These are phyloP conservation scores for Mnemiopsis leidyi DNA, from an alignment of 37 sponge, comb jelly and placozoan genomes.

Conservation along the genomic window DNA sequence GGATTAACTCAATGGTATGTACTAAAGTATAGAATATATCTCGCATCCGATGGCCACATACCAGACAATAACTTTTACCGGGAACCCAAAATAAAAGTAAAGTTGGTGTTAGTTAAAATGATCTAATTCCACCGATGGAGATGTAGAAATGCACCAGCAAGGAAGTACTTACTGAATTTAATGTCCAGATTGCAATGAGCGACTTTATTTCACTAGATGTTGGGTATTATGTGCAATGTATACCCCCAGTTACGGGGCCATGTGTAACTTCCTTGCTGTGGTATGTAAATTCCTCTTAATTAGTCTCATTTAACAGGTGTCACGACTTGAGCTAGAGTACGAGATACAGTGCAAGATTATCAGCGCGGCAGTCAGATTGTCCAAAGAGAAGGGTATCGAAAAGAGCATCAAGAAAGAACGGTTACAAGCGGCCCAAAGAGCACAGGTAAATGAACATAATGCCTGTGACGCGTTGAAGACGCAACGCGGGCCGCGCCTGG, in stretches of 20 bases:
- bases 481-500: too few relatives aligned
- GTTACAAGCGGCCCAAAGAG: conserved; percentile 38
- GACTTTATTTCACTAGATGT: background rate
- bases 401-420: conserved; percentile 27
- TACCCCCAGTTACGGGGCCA: background rate
- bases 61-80: background rate
- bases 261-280: background rate
- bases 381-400: conserved; percentile 26
- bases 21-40: background rate
- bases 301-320: conserved; percentile 15
- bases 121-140: background rate
- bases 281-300: background rate
- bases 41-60: background rate
- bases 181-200: background rate
- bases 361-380: conserved; percentile 14
- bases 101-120: background rate
- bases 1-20: too few relatives aligned
- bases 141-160: background rate
- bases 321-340: conserved; percentile 18
- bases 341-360: conserved; percentile 49
- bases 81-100: background rate
- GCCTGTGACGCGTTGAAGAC: too few relatives aligned
- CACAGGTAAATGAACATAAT: conserved; percentile 22
- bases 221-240: background rate
- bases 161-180: background rate